Evolutionary conservation across 2,888 invertebrate genomes (phyloP), one percentile per base, ranked within the genome.

Genomic region (Cerastis rubricosa): DNA sequence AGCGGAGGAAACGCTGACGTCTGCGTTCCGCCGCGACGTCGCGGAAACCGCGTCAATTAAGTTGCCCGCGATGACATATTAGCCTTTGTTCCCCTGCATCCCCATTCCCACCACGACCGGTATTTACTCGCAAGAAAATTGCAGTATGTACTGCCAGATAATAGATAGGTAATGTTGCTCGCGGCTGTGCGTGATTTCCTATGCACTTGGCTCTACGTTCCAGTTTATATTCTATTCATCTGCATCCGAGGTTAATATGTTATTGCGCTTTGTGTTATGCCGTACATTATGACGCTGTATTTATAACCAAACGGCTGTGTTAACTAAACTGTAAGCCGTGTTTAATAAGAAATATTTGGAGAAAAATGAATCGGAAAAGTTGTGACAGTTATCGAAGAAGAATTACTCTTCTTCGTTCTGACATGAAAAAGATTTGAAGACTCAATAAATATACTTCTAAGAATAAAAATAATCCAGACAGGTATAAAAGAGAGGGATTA

Each of bases 41-140:
- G 90, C 96, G 96, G 96, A 96, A 96, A 94, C 96, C 94, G 94
- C 96, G 96, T 96, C 96, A 96, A 96, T 96, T 96, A 96, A 96
- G 95, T 95, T 93, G 93, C 92, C 93, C 93, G 89, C 94, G 94
- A 96, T 96, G 96, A 96, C 96, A 96, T 96, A 96, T 96, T 96
- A 95, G 94, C 95, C 95, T 96, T 96, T 96, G 96, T 96, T 95
- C 94, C 91, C 80, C 82, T 87, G 85, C 86, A 80, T 88, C 87
- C 86, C 89, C 87, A 75, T 85, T 88, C 87, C 89, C 87, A 87
- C 89, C 87, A 85, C 90, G 88, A 89, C 90, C 90, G 91, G 90
- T 91, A 93, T 94, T 93, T 91, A 93, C 92, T 92, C 90, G 91
- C 92, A 93, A 94, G 92, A 92, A 93, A 91, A 88, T 90, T 89